Evolutionary conservation across 2,888 invertebrate species (phyloP).

Genomic region (Drosophila buzzatii): DNA sequence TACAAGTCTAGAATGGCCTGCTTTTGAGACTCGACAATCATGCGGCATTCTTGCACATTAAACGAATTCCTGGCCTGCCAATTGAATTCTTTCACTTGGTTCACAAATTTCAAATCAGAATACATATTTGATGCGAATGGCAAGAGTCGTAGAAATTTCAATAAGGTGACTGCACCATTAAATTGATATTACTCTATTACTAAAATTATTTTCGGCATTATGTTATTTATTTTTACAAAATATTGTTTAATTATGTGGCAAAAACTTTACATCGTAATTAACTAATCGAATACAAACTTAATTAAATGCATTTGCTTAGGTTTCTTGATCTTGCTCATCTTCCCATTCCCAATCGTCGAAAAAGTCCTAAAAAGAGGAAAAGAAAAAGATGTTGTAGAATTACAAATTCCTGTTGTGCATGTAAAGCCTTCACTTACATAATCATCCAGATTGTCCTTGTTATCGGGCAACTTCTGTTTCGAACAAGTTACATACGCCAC

Average conservation of each 20-base stretch:
- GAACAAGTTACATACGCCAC: conserved; percentile 89
- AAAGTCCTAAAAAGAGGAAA: conserved; percentile 66
- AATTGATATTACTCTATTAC: neutral
- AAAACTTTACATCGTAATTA: conserved; percentile 54
- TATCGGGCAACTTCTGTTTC: conserved; percentile 85
- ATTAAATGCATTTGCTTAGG: conserved; percentile 38
- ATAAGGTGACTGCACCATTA: too few species aligned
- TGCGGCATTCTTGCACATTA: too few species aligned
- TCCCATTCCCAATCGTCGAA: conserved; percentile 83
- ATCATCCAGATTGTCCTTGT: conserved; percentile 73
- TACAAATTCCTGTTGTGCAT: neutral
- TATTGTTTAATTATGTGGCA: conserved; percentile 27
- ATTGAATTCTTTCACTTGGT: too few species aligned
- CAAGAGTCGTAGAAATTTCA: too few species aligned
- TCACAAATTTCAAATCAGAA: too few species aligned
- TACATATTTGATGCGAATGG: too few species aligned
- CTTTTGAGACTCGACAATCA: too few species aligned
- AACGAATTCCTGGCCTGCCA: too few species aligned
- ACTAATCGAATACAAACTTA: conserved; percentile 50
- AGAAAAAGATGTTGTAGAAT: neutral
- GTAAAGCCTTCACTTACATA: conserved; percentile 71
- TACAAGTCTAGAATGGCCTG: too few species aligned
- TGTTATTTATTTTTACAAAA: conserved; percentile 66
- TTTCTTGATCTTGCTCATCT: conserved; percentile 69
- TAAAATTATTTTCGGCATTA: neutral